Conservation (phyloP, 2,113 vertebrate species). For the Microtus montanus region DNA sequence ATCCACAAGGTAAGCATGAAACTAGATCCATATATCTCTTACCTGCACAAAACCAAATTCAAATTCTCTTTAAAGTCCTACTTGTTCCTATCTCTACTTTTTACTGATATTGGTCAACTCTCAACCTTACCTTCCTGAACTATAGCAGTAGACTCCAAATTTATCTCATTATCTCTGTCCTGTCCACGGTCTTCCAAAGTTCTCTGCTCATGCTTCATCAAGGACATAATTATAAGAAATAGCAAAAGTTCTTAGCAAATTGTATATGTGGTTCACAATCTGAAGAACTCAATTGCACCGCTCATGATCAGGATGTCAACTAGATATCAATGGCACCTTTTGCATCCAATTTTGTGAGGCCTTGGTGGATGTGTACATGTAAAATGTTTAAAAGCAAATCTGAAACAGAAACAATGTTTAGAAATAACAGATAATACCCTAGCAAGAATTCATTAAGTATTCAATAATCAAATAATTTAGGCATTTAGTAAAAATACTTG, state of each 20-base stretch:
- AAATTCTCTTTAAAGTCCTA: not conserved
- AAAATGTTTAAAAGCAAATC: constrained; percentile 8
- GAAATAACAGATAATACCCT: not conserved
- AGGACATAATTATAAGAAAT: not conserved
- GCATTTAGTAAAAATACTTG: not conserved
- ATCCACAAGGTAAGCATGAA: not conserved
- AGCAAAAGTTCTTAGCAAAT: not conserved
- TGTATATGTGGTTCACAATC: not conserved
- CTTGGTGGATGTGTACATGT: not conserved
- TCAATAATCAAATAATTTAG: not conserved
- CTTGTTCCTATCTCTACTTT: not conserved
- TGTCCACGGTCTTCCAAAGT: not conserved
- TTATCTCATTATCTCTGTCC: not conserved
- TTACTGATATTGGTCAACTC: not conserved
- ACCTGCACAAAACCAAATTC: not conserved
- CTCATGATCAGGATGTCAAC: not conserved
- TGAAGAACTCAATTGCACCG: not conserved
- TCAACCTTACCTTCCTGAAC: constrained; percentile 15
- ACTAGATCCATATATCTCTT: not conserved
- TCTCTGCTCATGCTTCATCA: not conserved
- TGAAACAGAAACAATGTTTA: not conserved
- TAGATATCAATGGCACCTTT: not conserved
- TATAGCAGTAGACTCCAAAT: not conserved
- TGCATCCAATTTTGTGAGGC: not conserved
- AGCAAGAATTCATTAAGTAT: constrained; percentile 11